Base-by-base conservation (phyloP, 2,797 vertebrate species). In the Sandelia bainsii region DNA sequence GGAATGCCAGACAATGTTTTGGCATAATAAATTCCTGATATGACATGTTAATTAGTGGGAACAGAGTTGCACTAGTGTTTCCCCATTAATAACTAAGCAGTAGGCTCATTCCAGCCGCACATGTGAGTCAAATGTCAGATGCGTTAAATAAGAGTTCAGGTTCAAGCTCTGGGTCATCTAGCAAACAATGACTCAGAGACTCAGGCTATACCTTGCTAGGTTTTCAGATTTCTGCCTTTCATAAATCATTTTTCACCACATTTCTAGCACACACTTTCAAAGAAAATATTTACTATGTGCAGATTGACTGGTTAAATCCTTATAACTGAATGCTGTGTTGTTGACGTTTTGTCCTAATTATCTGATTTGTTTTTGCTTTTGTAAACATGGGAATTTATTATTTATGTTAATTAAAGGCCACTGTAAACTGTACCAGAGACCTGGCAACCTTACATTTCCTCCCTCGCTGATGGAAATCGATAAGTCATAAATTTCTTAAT, bases 321-420 rank as follows among this genome's bases (percentile, higher is more conserved):
- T 23, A 27, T 27, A 49, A 12, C 45, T 45, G 7, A 6, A 14
- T 63, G 23, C n/a, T 25, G 8, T n/a, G 9, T 32, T 40, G 19
- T 40, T 8, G 19, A 20, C 5, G 8, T 9, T 49, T 2, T 8
- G 22, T 50, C 50, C n/a, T 23, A 37, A 52, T 66, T 17, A 66
- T 9, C 3, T 17, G 0, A 14, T 29, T 46, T 65, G 64, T 49
- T 61, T 61, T 42, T 62, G 40, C 46, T 64, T 69, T 70, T 48
- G 34, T 53, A 45, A 63, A 59, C 48, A 48, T 22, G 19, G 12
- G 1, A 50, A 78, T 82, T 22, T 63, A 62, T 73, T 77, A 79
- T 79, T 69, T 22, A 72, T 76, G 60, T 12, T 39, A 63, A 65
- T 78, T 61, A 61, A 56, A 72, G 50, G 27, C 46, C 60, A 63